Evolutionary conservation across 2,888 invertebrate genomes (phyloP).

Genomic region (Escarpia spicata): DNA sequence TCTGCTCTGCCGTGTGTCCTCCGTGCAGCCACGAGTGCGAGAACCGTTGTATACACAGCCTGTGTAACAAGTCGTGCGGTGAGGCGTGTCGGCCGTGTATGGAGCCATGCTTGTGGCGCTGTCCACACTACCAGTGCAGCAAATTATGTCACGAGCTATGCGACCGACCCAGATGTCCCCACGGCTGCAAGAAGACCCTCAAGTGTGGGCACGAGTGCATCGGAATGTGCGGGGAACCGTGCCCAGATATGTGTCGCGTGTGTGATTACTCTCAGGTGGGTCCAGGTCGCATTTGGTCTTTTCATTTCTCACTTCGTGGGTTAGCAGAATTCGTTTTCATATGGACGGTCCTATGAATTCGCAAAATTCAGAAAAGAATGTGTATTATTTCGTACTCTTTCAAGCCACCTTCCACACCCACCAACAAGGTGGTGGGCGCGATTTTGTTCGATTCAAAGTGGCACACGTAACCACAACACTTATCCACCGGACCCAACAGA

Average conservation of each 20-base stretch:
- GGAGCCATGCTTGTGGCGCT: constrained; percentile 60
- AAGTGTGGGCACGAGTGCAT: constrained; percentile 73
- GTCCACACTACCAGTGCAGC: constrained; percentile 55
- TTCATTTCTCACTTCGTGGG: too few species aligned
- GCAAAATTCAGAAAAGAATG: too few species aligned
- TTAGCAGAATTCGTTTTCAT: too few species aligned
- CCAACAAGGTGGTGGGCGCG: too few species aligned
- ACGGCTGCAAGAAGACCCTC: constrained; percentile 57
- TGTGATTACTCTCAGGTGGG: constrained; percentile 65
- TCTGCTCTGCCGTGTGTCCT: constrained; percentile 61
- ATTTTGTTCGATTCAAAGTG: too few species aligned
- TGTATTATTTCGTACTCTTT: too few species aligned
- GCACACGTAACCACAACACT: too few species aligned
- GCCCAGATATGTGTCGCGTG: constrained; percentile 71
- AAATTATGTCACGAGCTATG: constrained; percentile 63
- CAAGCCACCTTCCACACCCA: too few species aligned
- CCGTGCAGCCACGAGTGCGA: constrained; percentile 63
- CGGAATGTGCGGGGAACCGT: constrained; percentile 78
- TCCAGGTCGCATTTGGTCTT: too few species aligned
- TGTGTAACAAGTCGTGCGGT: constrained; percentile 54
- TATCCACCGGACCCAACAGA: too few species aligned
- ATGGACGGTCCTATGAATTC: too few species aligned
- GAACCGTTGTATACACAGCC: constrained; percentile 57
- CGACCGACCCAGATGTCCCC: constrained; percentile 57
- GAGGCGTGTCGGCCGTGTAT: constrained; percentile 57